These are phyloP conservation scores for Melanerpes formicivorus DNA, from an alignment of 2,113 vertebrate genomes.

Conservation along the genomic window DNA sequence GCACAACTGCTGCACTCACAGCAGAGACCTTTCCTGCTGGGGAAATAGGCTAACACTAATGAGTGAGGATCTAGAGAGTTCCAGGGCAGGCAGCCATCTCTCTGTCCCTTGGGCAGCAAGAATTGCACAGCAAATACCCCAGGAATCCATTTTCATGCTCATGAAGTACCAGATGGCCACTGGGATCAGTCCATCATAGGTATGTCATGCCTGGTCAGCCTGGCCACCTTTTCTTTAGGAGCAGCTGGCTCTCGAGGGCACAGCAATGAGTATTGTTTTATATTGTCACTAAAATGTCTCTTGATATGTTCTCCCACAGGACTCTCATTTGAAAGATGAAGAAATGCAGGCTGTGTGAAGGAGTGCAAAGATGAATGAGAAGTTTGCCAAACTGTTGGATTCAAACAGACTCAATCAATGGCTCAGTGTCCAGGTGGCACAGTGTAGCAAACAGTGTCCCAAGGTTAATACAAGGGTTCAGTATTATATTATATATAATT, in stretches of 20 bases:
- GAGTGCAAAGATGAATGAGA: not conserved
- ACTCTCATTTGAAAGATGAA: not conserved
- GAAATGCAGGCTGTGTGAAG: not conserved
- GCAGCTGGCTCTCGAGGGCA: not conserved
- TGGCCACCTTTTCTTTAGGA: not conserved
- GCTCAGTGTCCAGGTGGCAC: not conserved
- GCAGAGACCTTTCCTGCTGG: not conserved
- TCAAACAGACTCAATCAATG: not conserved
- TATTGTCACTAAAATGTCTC: not conserved
- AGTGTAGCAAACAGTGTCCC: not conserved
- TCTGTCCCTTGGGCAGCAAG: not conserved
- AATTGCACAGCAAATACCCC: not conserved
- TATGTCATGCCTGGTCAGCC: not conserved
- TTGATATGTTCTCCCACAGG: not conserved
- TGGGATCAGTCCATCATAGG: not conserved
- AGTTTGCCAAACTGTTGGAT: not conserved
- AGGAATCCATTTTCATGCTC: not conserved
- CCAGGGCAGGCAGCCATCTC: not conserved
- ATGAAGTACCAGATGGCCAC: not conserved
- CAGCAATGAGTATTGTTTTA: not conserved
- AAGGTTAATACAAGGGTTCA: not conserved
- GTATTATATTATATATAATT: no score
- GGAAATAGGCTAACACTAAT: not conserved
- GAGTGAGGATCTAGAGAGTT: not conserved
- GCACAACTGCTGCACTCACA: not conserved